Base-by-base conservation (phyloP, 2,797 vertebrate species). In the Melanotaenia trifasciata region DNA sequence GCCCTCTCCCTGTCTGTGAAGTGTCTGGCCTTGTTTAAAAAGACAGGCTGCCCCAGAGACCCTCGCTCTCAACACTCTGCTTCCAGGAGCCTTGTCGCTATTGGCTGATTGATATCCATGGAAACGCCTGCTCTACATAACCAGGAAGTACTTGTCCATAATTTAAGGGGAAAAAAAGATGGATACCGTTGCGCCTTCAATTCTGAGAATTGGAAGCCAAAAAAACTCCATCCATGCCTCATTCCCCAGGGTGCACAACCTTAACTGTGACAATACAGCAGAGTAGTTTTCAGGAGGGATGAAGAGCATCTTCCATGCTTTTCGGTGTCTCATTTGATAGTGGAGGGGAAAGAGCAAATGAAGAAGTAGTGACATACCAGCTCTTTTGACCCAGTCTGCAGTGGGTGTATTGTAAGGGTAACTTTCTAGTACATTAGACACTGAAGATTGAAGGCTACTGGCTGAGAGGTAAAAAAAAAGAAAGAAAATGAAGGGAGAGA, bases 11-110 rank as follows among this genome's bases (percentile, higher is more conserved):
- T 93, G 90, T 88, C 92, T 94, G 92, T 94, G 93, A 94, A 94
- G 93, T 93, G 92, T 92, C 93, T 93, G 89, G 91, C 92, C 91
- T 92, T 87, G 90, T 93, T 95, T 93, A 91, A 93, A 94, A 93
- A 93, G 93, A 93, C 92, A 93, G 90, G 76, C 90, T 83, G 90
- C 93, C 91, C 91, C 81, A 90, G 90, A 94, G 93, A 93, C 90
- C 84, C 69, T 79, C 62, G 57, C 89, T 90, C 87, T 90, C 85
- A 72, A 85, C 87, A 72, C 50, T 32, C 82, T 35, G 83, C 83
- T 86, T 76, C 26, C 73, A 78, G 65, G 85, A 90, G 84, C 80
- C 14, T 70, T 5, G 22, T 70, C 20, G n/a, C 85, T 33, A 94
- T 92, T 94, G 93, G 92, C 87, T 86, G 83, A 90, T 81, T 72